phyloP scores from a whole-genome alignment of 2,797 vertebrate genomes.

The Notolepis coatsorum region DNA sequence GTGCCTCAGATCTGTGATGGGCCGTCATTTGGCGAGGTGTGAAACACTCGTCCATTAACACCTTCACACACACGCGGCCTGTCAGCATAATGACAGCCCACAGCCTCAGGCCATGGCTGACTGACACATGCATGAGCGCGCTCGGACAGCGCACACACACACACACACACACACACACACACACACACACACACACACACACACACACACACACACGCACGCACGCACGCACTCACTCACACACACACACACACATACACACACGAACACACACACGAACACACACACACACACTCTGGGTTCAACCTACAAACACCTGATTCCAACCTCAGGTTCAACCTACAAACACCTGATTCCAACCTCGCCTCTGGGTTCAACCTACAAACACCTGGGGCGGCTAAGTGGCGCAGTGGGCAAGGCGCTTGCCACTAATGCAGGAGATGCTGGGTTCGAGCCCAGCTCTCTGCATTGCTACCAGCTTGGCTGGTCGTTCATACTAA shows the following conservation, averaged over 20 bases:
- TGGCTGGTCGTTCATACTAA: no score
- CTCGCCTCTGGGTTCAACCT: conserved; percentile 60
- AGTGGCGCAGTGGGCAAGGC: no score
- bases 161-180: neutral
- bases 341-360: no score
- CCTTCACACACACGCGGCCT: conserved; percentile 52
- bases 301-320: no score
- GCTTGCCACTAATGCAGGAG: no score
- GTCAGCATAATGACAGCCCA: conserved; percentile 51
- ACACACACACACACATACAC: no score
- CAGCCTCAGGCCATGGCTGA: conserved; percentile 35
- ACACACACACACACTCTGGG: no score
- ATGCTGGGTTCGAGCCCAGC: no score
- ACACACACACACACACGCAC: neutral
- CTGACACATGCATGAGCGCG: neutral
- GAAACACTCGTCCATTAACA: conserved; percentile 65
- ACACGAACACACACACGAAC: no score
- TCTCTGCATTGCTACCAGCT: no score
- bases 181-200: neutral
- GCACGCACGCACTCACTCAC: neutral
- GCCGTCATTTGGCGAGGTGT: conserved; percentile 50
- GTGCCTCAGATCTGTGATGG: conserved; percentile 37
- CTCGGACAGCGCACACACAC: neutral
- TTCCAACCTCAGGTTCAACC: no score
- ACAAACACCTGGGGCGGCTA: no score